Base-by-base conservation (phyloP, 2,113 vertebrate genomes). In the Pavo muticus region DNA sequence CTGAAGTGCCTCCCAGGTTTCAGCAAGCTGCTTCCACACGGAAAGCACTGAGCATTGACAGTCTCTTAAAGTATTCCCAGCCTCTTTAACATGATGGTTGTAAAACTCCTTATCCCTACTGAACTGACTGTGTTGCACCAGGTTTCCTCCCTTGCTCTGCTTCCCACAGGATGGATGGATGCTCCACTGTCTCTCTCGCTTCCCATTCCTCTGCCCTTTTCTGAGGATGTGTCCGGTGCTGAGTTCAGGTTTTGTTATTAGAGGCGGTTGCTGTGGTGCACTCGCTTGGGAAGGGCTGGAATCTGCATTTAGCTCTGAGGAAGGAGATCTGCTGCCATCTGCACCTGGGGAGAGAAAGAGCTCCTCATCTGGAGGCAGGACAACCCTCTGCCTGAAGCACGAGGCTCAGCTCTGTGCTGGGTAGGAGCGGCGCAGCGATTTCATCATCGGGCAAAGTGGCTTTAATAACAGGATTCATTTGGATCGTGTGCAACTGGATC, bases 301-400 rank as follows among this genome's bases (percentile, higher is more conserved):
- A 76, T 35, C 35, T 35, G 59, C 94, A 87, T 93, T 94, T 40
- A 83, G 56, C 64, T 74, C 0, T 2, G 85, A 88, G 88, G 85
- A 94, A 95, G 91, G 91, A 91, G 90, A 91, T 94, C 48, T 95
- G 90, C 91, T 95, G 96, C 94, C 95, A 96, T 94, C 93, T 96
- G 93, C 88, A 93, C 94, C 94, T 91, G 93, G 91, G 50, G 69
- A 95, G 73, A 88, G 90, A 97, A 94, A 91, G 87, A 95, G 88
- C 90, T 94, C 72, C 85, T 74, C 88, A 90, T 83, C 90, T 95
- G 94, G 69, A 93, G 90, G 84, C 87, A 75, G 85, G 93, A 85
- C 87, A 90, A 80, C 76, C 56, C 61, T 65, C 83, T 92, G 86
- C 47, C 76, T 75, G 73, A 67, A 87, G 90, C 67, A 74, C 40